These are phyloP conservation scores for Protobothrops flavoviridis DNA, from an alignment of 2,113 vertebrate genomes.

Conservation along the genomic window DNA sequence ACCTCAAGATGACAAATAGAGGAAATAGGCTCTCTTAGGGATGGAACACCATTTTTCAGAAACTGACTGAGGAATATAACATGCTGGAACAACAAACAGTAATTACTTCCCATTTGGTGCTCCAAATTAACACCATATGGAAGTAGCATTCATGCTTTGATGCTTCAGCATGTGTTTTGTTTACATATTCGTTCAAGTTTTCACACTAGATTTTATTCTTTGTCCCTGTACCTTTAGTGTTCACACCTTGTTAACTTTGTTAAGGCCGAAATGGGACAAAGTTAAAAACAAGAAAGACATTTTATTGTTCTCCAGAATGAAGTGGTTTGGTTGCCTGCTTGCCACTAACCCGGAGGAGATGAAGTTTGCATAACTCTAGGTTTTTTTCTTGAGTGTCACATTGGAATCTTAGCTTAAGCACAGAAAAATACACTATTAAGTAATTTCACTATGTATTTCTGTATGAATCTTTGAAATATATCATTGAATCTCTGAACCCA, in stretches of 20 bases:
- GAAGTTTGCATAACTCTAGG: neutral
- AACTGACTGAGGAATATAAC: neutral
- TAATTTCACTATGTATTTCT: neutral
- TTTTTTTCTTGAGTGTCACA: neutral
- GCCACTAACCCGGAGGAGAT: neutral
- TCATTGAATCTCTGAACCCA: neutral
- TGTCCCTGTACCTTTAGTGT: neutral
- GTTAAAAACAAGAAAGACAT: neutral
- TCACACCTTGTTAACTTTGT: neutral
- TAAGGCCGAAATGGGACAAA: neutral
- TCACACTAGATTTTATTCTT: neutral
- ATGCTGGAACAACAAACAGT: neutral
- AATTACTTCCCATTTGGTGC: conserved; percentile 12
- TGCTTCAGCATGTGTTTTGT: neutral
- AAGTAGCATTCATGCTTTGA: neutral
- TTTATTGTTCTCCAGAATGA: neutral
- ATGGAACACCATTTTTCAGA: neutral
- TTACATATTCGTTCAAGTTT: neutral
- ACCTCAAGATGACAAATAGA: neutral
- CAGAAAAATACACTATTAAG: neutral
- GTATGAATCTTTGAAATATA: neutral
- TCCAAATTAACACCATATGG: conserved; percentile 5
- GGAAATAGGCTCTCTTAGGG: neutral
- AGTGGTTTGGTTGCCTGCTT: neutral
- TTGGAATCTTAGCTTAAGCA: neutral